phyloP scores from a whole-genome alignment of 30 jellyfish, hydroid and myxozoan genomes.

The Phacellophora camtschatica region DNA sequence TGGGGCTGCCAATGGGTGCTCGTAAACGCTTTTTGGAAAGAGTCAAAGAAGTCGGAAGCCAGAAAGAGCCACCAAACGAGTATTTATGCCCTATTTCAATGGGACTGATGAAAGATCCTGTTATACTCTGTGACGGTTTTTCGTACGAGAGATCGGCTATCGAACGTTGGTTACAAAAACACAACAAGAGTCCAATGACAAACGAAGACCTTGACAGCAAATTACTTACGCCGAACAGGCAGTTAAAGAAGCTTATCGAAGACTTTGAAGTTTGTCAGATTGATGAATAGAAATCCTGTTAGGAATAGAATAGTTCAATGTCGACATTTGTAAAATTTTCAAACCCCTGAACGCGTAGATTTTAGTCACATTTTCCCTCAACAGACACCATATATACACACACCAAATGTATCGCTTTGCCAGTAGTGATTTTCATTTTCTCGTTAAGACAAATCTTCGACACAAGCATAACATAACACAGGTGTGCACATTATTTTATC shows the following conservation, averaged over 20 bases:
- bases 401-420: too few species aligned
- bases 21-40: slow-evolving; percentile 34
- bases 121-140: slow-evolving; percentile 47
- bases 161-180: slow-evolving; percentile 29
- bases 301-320: background rate
- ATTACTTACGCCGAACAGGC: slow-evolving; percentile 50
- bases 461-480: too few species aligned
- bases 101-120: slow-evolving; percentile 63
- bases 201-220: slow-evolving; percentile 30
- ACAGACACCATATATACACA: too few species aligned
- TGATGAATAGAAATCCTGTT: background rate
- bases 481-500: too few species aligned
- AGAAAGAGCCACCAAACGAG: slow-evolving; percentile 50
- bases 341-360: too few species aligned
- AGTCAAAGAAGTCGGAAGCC: background rate
- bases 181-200: slow-evolving; percentile 53
- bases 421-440: too few species aligned
- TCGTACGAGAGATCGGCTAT: slow-evolving; percentile 53
- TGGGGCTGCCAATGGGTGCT: slow-evolving; percentile 61
- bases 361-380: too few species aligned
- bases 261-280: slow-evolving; percentile 12
- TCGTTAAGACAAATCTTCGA: too few species aligned
- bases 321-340: background rate
- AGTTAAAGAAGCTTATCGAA: slow-evolving; percentile 55
- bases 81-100: slow-evolving; percentile 57